Percentiles rank a stretch among this genome's conserved stretches.
Conservation (phyloP, 1,140 invertebrate species). For the Asbolus verrucosus region DNA sequence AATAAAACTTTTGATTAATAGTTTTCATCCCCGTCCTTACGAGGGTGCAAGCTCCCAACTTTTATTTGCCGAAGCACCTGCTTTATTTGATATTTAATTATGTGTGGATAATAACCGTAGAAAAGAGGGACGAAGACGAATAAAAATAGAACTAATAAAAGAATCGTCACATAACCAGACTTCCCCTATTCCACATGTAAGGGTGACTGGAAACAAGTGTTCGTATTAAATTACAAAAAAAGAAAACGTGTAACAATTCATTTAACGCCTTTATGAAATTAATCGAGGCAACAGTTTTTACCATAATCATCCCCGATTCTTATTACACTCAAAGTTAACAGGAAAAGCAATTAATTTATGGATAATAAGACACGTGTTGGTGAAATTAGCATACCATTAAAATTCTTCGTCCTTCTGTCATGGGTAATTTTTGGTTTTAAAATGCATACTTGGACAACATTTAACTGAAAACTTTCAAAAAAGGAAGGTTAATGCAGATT, state of each 20-base stretch:
- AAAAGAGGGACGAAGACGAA: slow-evolving; percentile 32
- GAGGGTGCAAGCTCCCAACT: slow-evolving; percentile 1
- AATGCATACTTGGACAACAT: no score
- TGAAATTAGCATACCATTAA: no score
- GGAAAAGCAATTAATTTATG: no score
- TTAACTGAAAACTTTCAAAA: no score
- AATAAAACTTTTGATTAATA: slow-evolving; percentile 16
- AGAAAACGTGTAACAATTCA: slow-evolving; percentile 6
- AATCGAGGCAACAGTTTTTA: slow-evolving; percentile 14
- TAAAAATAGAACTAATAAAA: slow-evolving; percentile 43
- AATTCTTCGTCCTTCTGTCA: no score
- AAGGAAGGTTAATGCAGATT: no score
- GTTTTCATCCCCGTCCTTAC: background rate
- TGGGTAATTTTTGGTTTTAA: no score
- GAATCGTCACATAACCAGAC: slow-evolving; percentile 16
- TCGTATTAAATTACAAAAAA: slow-evolving; percentile 22
- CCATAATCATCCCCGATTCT: no score
- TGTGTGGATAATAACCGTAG: slow-evolving; percentile 56
- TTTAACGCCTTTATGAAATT: slow-evolving; percentile 22
- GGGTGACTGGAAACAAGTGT: slow-evolving; percentile 27
- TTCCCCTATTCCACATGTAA: slow-evolving; percentile 1
- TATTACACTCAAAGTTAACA: no score
- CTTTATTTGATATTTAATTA: slow-evolving; percentile 61
- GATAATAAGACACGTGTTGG: no score
- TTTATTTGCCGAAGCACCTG: slow-evolving; percentile 53